Evolutionary conservation across 2,888 invertebrate species (phyloP), one percentile per base, ranked within the genome.

Genomic region (Augochlorella aurata): DNA sequence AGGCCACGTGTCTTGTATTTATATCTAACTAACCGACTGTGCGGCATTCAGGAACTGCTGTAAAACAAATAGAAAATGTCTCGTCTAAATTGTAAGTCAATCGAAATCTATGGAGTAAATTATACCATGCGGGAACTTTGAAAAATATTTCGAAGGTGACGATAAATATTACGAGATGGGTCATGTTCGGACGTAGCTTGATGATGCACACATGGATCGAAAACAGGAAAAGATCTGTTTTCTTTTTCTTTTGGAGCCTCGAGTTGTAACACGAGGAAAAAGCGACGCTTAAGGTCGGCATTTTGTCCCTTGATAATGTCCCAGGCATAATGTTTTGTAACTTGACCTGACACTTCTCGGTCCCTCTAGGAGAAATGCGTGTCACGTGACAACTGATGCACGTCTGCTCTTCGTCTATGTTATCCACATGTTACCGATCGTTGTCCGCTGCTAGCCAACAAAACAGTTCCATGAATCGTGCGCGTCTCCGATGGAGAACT

Each of bases 341-440:
- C 77, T n/a, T 45, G 77, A 77, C 70, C 77, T 49, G 70, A 29
- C 38, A 69, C 78, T 76, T 47, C 63, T 50, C 77, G 79, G 58
- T 79, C 77, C 69, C 77, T 77, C 71, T n/a, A 47, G 50, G 29
- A 71, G 77, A 77, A 79, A 79, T 79, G 79, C 77, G 45, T 58
- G 58, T 69, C 29, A 68, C 52, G 76, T 47, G 78, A 79, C 77
- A 77, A 79, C 77, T 77, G 79, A 69, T 76, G 77, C 77, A 77
- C 70, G 61, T 71, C 77, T 79, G 79, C 71, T 79, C 79, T 71
- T 71, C 78, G 79, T 79, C 79, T 66, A 71, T 77, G 78, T 77
- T 63, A 77, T 77, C 79, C 79, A 77, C 79, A 77, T 77, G 79
- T 77, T 77, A 79, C 44, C 79, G 65, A 70, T 77, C 58, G 71